phyloP scores from a whole-genome alignment of 1,140 invertebrate genomes.

The Wiebesia pumilae region DNA sequence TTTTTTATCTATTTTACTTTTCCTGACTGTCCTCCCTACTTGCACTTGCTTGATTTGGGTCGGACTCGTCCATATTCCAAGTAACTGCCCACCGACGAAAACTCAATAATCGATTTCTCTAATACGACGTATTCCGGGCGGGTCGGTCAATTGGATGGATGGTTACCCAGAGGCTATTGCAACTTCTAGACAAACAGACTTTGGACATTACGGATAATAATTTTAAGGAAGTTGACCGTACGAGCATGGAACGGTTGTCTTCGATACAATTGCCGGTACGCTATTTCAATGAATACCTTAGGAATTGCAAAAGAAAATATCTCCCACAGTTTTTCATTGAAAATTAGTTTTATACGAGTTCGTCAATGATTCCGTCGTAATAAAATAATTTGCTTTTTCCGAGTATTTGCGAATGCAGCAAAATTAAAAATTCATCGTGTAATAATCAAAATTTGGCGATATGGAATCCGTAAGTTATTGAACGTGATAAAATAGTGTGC shows the following conservation, averaged over 20 bases:
- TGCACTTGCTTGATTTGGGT: neutral
- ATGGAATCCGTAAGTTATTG: too few relatives aligned
- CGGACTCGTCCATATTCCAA: neutral
- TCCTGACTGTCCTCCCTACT: neutral
- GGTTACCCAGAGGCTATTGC: neutral
- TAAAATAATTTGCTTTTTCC: too few relatives aligned
- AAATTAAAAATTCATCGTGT: too few relatives aligned
- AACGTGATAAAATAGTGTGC: too few relatives aligned
- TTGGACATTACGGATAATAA: neutral
- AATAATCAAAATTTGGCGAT: too few relatives aligned
- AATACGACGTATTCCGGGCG: slow-evolving; percentile 11
- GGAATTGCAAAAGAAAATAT: too few relatives aligned
- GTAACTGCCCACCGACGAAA: neutral
- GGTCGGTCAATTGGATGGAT: neutral
- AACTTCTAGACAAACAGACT: neutral
- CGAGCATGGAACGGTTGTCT: neutral
- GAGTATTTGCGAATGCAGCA: too few relatives aligned
- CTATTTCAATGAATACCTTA: too few relatives aligned
- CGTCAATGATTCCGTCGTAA: too few relatives aligned
- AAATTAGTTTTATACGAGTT: too few relatives aligned
- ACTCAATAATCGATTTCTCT: slow-evolving; percentile 31
- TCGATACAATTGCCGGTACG: neutral
- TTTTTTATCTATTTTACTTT: neutral
- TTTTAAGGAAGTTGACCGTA: neutral
- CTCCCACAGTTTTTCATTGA: too few relatives aligned